Evolutionary conservation across 2,888 invertebrate genomes (phyloP), one percentile per base, ranked within the genome.

Genomic region (Sicus ferrugineus): DNA sequence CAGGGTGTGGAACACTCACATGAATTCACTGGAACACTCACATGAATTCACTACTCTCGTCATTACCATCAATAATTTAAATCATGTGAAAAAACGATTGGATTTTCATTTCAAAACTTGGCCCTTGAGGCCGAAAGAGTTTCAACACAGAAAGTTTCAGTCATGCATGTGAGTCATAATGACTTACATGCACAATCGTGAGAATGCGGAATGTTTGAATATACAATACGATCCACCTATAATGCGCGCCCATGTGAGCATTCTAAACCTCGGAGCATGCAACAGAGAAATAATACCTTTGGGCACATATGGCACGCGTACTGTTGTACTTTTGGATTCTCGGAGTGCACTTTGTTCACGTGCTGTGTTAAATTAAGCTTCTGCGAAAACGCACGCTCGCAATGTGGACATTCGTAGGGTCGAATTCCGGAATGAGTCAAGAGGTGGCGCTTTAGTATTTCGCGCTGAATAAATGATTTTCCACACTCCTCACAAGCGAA

Each of bases 301-400:
- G 89, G 87, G 77, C 91, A 91, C 19, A 90, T 81, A 59, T 89
- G 87, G 80, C 93, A 93, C 78, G 89, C 87, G 81, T 92, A 91
- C 72, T 91, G 84, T 84, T 46, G 88, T 87, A 79, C 87, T 86
- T 76, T 89, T 85, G 89, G 88, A 72, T 87, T 88, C 64, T 89
- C 88, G 50, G 89, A 87, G 78, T 90, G 90, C 34, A 88, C 86
- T 1, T 88, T 84, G 48, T 79, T 79, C 78, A 89, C 87, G 81
- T 93, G 93, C 31, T 89, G 87, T 21, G 86, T 84, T 21, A 93
- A 85, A 61, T 91, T 89, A 75, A 90, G 89, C 73, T 91, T 90
- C 82, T 93, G 93, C 0, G 92, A 91, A 84, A 92, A 93, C 72
- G 90, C 89, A 79, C 90, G 90, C 0, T 88, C 86, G 77, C 93